Evolutionary conservation across 2,888 invertebrate species (phyloP).

Genomic region (Chrysodeixis includens): DNA sequence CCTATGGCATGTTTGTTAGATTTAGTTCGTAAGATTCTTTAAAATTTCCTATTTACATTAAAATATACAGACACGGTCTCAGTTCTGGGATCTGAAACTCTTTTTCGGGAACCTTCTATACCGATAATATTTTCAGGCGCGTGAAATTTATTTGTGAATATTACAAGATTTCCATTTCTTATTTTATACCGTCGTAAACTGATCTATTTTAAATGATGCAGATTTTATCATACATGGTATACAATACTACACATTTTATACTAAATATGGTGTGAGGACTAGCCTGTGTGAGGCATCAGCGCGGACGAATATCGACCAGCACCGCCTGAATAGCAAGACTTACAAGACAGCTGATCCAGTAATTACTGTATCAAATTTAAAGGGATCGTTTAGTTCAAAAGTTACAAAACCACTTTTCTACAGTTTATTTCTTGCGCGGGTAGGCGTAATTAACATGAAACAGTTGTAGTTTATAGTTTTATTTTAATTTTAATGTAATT

Average conservation of each 20-base stretch:
- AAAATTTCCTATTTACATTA: neutral
- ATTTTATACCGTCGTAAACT: no score
- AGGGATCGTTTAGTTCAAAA: neutral
- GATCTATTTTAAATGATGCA: no score
- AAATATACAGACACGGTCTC: no score
- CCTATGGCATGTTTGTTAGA: no score
- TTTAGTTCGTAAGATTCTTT: neutral
- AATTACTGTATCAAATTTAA: neutral
- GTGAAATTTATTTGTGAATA: no score
- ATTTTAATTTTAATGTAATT: no score
- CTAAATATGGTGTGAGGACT: neutral
- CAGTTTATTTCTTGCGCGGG: neutral
- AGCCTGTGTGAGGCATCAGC: neutral
- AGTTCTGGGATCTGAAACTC: no score
- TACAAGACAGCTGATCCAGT: neutral
- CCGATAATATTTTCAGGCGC: no score
- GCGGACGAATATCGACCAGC: neutral
- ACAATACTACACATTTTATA: neutral
- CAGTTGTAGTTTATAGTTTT: neutral
- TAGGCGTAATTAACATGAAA: neutral
- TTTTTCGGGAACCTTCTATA: no score
- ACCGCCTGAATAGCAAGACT: neutral
- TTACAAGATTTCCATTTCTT: no score
- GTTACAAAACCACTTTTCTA: neutral
- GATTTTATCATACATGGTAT: no score